Evolutionary conservation across 1,140 invertebrate species (phyloP), one percentile per base, ranked within the genome.

Genomic region (Zaprionus nigranus): DNA sequence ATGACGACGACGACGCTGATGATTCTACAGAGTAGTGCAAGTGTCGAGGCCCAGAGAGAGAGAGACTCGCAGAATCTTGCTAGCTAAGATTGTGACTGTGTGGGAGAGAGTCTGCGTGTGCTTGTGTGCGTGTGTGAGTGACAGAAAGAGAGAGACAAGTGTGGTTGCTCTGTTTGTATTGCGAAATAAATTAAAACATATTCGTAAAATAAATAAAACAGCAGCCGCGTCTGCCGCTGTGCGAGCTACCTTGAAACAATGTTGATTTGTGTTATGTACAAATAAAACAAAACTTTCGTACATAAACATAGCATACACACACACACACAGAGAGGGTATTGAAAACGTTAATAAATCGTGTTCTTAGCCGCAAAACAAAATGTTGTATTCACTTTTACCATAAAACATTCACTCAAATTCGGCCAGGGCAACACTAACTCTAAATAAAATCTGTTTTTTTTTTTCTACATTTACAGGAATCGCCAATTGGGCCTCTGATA

Each of bases 401-500:
- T 79, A 43, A 54, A 66, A 53, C 57, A 46, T n/a, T 63, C 46
- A 67, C 30, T 58, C 30, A 56, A 51, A 34, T 22, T 3, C 17
- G 5, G 26, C 26, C 46, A 38, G 54, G 38, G 30, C 20, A 24
- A 20, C 22, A 17, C 12, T 56, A 30, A 34, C 62, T 67, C 46
- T 49, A 74, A 81, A 64, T 40, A 79, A 66, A 65, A 65, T 56
- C 57, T 36, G 34, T 79, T 67, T 78, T 71, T 62, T 54, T 76
- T 60, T 60, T 54, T 76, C 57, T 60, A 71, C 38, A 57, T 53
- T 92, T 92, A 49, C 87, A 93, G 92, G 92, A 79, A 82, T 92
- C 64, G 87, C 91, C 74, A 91, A 91, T 81, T 92, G 92, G 92
- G 90, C 83, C 70, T 76, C 78, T 51, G 92, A 93, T 69, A 91